phyloP scores from a whole-genome alignment of 2,113 vertebrate genomes.

The Syngnathus scovelli region DNA sequence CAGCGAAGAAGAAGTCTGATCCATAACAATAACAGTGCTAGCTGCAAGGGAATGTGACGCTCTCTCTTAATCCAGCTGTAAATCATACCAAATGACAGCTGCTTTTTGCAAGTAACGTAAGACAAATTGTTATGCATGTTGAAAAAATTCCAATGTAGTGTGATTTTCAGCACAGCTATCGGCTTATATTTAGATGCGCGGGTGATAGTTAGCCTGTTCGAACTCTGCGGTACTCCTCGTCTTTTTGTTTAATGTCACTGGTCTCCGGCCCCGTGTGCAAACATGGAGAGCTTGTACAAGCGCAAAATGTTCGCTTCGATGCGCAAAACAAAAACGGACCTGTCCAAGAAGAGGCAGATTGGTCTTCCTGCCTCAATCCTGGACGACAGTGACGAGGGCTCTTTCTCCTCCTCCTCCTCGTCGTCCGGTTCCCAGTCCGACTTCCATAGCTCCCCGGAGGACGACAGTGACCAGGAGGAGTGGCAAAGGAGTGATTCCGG shows the following conservation, averaged over 20 bases:
- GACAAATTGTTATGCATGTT: neutral
- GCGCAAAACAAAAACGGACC: conserved; percentile 64
- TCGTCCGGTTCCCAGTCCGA: conserved; percentile 53
- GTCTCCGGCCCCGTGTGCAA: conserved; percentile 21
- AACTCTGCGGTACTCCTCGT: neutral
- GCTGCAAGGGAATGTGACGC: neutral
- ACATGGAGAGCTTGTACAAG: conserved; percentile 70
- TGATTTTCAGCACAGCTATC: neutral
- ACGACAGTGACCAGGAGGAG: conserved; percentile 44
- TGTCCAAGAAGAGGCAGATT: conserved; percentile 55
- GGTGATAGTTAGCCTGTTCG: conserved; percentile 20
- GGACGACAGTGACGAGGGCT: conserved; percentile 69
- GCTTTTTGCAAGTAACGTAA: neutral
- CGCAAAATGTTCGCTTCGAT: conserved; percentile 69
- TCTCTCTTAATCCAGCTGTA: neutral
- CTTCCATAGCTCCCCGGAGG: conserved; percentile 51
- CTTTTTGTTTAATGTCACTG: conserved; percentile 32
- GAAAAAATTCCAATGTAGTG: neutral
- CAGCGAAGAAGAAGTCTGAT: conserved; percentile 15
- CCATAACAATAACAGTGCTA: conserved; percentile 47
- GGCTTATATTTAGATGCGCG: conserved; percentile 11
- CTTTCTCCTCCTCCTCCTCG: conserved; percentile 57
- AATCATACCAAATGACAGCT: neutral
- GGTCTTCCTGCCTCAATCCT: conserved; percentile 61
- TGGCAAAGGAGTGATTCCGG: conserved; percentile 45